Base-by-base conservation (phyloP, 2,888 invertebrate species). In the Idaea straminata region DNA sequence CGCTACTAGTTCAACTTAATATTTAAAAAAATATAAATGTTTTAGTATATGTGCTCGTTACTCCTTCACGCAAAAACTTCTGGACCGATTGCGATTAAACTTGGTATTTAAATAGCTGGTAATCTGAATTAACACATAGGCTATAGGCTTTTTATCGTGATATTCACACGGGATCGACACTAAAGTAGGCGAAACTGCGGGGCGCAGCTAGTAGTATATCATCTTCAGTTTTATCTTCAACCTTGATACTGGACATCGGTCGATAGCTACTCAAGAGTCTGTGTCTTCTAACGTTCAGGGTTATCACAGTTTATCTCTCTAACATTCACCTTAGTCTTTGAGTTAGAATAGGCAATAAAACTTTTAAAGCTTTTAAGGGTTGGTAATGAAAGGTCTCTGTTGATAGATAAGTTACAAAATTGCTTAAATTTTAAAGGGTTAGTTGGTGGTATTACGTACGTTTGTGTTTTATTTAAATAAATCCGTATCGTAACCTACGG, bases 261-360 rank as follows among this genome's bases (percentile, higher is more conserved):
- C 47, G 47, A 47, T 47, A 47, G 47, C 5, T 47, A 47, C 47
- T 47, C 10, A 0, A 13, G 7, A 63, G 66, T 15, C 65, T 72
- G 68, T 70, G 70, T 58, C 62, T 64, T 66, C 25, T 25, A 25
- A 25, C 64, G 61, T 66, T 62, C 66, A 66, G 73, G 80, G 83
- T 79, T 81, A 82, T 79, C 79, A 68, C 66, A 76, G 78, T 82
- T 78, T 82, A 82, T 81, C 81, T 65, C 47, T 62, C 16, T 63
- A 64, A 66, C 74, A 70, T 73, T 76, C 65, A 75, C 47, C 47
- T n/a, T 47, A 47, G 13, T 6, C 7, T 47, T 47, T 47, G 47
- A 47, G 47, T 47, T 47, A 47, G 47, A 47, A 5, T 47, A 47
- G 47, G 47, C 13, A 47, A 47, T 47, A 47, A 47, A 47, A 47